These are phyloP conservation scores for Alosa sapidissima DNA, from an alignment of 2,797 vertebrate species.

Conservation along the genomic window DNA sequence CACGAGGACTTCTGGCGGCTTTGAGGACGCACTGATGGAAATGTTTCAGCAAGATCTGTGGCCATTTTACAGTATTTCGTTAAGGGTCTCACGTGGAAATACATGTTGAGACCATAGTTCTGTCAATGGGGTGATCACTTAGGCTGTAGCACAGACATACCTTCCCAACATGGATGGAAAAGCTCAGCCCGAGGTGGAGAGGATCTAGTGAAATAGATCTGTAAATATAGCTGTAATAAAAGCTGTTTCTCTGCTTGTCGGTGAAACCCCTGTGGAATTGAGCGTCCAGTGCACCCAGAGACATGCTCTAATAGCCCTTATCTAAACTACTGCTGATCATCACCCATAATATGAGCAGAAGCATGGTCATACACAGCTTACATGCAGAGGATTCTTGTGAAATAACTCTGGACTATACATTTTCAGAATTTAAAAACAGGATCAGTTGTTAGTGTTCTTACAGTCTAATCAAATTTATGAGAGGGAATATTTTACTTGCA, in stretches of 20 bases:
- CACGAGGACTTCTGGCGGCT: background rate
- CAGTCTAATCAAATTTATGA: background rate
- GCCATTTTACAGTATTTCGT: background rate
- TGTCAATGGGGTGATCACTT: background rate
- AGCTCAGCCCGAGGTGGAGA: background rate
- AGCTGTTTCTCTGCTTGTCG: background rate
- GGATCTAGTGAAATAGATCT: background rate
- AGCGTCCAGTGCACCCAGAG: constrained; percentile 5
- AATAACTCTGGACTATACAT: background rate
- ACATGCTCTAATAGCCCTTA: constrained; percentile 23
- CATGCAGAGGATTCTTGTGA: background rate
- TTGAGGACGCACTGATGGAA: background rate
- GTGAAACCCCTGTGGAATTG: constrained; percentile 1
- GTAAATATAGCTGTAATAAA: background rate
- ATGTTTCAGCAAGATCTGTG: background rate
- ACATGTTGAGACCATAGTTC: background rate
- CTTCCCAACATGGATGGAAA: background rate
- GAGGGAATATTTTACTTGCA: background rate
- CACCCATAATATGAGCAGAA: background rate
- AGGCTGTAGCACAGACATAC: background rate
- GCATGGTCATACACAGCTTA: background rate
- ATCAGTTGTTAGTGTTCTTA: background rate
- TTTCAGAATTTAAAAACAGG: too few relatives aligned
- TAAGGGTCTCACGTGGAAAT: background rate
- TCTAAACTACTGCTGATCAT: background rate